Conservation (phyloP, 2,888 invertebrate genomes). For the Punctoribates punctum region DNA sequence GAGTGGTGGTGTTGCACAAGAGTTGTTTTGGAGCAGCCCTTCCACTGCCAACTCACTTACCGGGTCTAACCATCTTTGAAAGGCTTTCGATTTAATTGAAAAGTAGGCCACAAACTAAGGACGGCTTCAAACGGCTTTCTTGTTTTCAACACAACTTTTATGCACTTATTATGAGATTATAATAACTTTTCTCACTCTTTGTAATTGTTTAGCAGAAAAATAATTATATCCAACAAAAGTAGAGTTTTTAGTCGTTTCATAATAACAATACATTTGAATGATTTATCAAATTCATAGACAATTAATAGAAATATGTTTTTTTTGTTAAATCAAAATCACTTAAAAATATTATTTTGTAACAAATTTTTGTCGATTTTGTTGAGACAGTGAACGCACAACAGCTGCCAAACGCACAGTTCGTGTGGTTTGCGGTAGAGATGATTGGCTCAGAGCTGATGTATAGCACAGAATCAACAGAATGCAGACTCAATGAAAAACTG, state of each 20-base stretch:
- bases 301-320: constrained; percentile 20
- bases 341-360: no score
- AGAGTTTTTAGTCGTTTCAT: background rate
- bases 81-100: constrained; percentile 31
- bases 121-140: constrained; percentile 28
- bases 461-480: constrained; percentile 25
- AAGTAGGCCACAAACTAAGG: constrained; percentile 27
- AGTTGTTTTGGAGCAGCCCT: constrained; percentile 12
- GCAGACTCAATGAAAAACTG: constrained; percentile 1
- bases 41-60: constrained; percentile 35
- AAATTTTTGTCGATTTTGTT: background rate
- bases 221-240: background rate
- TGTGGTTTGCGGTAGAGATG: constrained; percentile 19
- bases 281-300: constrained; percentile 6
- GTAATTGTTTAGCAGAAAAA: background rate
- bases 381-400: background rate
- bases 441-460: constrained; percentile 19
- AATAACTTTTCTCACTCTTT: constrained; percentile 13
- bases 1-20: constrained; percentile 5
- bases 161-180: background rate
- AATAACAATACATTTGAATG: background rate
- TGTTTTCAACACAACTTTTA: constrained; percentile 2
- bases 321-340: background rate
- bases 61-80: constrained; percentile 37
- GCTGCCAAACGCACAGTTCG: constrained; percentile 33